phyloP scores from a whole-genome alignment of 2,797 vertebrate genomes.

The Chloroceryle amazona region DNA sequence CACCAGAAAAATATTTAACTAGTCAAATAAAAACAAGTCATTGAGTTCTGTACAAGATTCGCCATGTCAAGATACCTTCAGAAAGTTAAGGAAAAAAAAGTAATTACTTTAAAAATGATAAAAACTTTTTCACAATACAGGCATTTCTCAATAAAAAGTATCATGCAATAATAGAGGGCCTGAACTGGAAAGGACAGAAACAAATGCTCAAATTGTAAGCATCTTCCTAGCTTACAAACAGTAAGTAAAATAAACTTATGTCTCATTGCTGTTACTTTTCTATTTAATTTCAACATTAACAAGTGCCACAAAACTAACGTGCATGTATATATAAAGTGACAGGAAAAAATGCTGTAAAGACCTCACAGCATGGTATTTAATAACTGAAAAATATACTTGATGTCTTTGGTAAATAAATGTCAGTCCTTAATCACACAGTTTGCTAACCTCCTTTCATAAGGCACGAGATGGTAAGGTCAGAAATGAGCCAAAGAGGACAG shows the following conservation, averaged over 20 bases:
- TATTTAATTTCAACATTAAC: slow-evolving; percentile 7
- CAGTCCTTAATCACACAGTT: slow-evolving; percentile 60
- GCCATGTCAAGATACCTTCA: neutral
- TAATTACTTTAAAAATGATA: neutral
- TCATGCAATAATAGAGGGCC: neutral
- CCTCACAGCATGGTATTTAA: slow-evolving; percentile 40
- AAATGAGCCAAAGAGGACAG: slow-evolving; percentile 9
- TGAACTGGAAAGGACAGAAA: neutral
- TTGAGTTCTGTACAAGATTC: neutral
- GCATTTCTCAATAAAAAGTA: slow-evolving; percentile 1
- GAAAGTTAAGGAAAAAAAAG: neutral
- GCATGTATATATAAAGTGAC: neutral
- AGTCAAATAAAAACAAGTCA: neutral
- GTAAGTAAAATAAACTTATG: neutral
- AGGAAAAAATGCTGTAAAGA: slow-evolving; percentile 5
- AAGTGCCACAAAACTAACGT: neutral
- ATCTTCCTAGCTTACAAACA: neutral
- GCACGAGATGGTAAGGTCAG: slow-evolving; percentile 45
- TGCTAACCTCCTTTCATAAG: slow-evolving; percentile 67
- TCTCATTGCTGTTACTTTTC: neutral
- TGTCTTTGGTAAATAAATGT: slow-evolving; percentile 63
- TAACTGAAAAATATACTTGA: slow-evolving; percentile 34
- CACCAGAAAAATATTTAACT: neutral
- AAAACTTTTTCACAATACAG: neutral
- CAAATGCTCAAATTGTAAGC: neutral